Conservation (phyloP, 2,797 vertebrate species). For the Todus mexicanus region DNA sequence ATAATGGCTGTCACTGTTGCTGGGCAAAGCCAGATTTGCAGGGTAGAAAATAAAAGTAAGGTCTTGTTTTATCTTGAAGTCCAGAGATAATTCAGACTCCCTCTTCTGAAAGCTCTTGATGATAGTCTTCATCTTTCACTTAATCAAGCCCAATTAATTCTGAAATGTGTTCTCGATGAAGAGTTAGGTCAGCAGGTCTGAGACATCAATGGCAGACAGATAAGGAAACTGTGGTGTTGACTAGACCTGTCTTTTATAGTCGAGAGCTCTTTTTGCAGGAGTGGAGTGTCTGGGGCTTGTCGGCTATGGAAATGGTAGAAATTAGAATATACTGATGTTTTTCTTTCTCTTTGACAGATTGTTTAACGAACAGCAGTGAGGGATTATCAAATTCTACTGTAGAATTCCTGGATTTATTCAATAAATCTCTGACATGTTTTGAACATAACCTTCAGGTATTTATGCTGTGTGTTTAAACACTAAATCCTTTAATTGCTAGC, state of each 20-base stretch:
- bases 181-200: constrained; percentile 45
- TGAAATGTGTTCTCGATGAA: constrained; percentile 28
- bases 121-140: constrained; percentile 60
- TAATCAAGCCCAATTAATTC: constrained; percentile 64
- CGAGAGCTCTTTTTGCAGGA: constrained; percentile 1
- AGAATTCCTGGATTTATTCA: constrained; percentile 81
- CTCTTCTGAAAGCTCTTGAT: constrained; percentile 52
- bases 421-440: constrained; percentile 87
- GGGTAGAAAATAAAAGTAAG: constrained; percentile 24
- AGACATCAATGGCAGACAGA: constrained; percentile 12
- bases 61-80: constrained; percentile 41
- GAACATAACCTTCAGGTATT: constrained; percentile 87
- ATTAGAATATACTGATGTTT: constrained; percentile 33
- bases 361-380: constrained; percentile 73
- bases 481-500: constrained; percentile 24
- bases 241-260: constrained; percentile 17
- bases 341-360: constrained; percentile 76
- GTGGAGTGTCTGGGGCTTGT: constrained; percentile 9
- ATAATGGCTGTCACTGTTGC: constrained; percentile 21
- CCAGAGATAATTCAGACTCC: constrained; percentile 28
- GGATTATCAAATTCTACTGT: constrained; percentile 80
- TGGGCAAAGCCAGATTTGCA: not conserved
- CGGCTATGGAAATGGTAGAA: not conserved
- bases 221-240: not conserved
- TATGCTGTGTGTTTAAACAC: constrained; percentile 35